These are phyloP conservation scores for Saturnia japonica DNA, from an alignment of 2,888 invertebrate genomes.

Conservation along the genomic window DNA sequence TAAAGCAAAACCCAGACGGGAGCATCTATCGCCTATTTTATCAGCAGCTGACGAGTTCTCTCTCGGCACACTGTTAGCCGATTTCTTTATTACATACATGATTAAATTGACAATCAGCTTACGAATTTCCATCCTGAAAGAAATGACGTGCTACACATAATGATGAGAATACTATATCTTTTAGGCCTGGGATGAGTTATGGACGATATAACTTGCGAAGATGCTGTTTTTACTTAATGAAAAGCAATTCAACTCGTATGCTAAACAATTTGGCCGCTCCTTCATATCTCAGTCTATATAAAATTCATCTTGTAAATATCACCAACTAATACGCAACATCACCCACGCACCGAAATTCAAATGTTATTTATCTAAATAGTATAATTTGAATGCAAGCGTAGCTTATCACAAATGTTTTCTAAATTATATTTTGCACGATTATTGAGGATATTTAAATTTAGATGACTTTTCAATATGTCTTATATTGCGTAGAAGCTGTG, in stretches of 20 bases:
- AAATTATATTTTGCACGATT: not conserved
- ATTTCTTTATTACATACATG: too few relatives aligned
- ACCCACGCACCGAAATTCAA: not conserved
- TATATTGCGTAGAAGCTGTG: not conserved
- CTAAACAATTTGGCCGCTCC: not conserved
- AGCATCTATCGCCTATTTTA: too few relatives aligned
- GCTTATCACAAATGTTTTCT: not conserved
- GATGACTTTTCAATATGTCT: not conserved
- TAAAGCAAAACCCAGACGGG: too few relatives aligned
- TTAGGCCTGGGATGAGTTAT: not conserved
- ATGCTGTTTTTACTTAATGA: not conserved
- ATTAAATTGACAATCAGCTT: too few relatives aligned
- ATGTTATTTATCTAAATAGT: not conserved
- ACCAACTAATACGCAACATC: not conserved
- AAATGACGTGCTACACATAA: too few relatives aligned
- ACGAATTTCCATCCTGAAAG: too few relatives aligned
- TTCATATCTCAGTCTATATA: not conserved
- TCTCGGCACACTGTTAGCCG: too few relatives aligned
- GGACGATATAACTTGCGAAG: not conserved
- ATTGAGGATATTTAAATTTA: not conserved
- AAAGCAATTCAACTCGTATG: not conserved
- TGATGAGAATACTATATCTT: not conserved
- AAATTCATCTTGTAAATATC: not conserved
- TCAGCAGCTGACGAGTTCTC: too few relatives aligned
- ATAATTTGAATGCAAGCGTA: not conserved